Conservation (phyloP, 2,797 vertebrate genomes). For the Hafferia zeledoni region DNA sequence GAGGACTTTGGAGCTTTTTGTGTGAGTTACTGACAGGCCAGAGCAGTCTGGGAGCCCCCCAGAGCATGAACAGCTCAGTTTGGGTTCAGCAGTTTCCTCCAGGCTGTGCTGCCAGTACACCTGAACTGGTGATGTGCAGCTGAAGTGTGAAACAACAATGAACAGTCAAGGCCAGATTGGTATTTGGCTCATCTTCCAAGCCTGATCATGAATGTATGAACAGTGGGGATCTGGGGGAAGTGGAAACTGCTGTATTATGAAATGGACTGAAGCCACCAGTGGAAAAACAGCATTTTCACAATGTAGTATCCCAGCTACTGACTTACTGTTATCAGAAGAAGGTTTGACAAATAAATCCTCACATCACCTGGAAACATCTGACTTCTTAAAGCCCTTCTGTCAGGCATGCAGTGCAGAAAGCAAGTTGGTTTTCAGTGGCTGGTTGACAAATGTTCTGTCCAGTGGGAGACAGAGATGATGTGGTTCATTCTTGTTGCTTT, state of each 20-base stretch:
- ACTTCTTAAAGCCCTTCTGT: slow-evolving; percentile 35
- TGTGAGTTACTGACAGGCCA: background rate
- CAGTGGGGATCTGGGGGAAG: background rate
- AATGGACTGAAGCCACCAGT: background rate
- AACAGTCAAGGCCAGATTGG: background rate
- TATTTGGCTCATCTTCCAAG: slow-evolving; percentile 2
- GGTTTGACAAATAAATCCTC: slow-evolving; percentile 53
- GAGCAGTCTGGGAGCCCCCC: background rate
- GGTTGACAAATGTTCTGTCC: slow-evolving; percentile 58
- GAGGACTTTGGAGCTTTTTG: background rate
- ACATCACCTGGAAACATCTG: slow-evolving; percentile 60
- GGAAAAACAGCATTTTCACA: background rate
- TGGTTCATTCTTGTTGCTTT: slow-evolving; percentile 48
- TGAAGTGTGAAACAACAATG: background rate
- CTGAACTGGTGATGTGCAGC: background rate
- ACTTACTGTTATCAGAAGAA: slow-evolving; percentile 1
- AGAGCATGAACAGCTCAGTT: background rate
- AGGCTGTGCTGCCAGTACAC: background rate
- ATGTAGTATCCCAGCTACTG: background rate
- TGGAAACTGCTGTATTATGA: background rate
- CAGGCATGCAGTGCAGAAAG: slow-evolving; percentile 11
- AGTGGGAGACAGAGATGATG: slow-evolving; percentile 19
- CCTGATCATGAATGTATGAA: background rate
- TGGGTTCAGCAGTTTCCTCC: background rate
- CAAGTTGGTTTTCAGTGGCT: slow-evolving; percentile 46